Conservation (phyloP, 2,797 vertebrate genomes). For the Helarctos malayanus region DNA sequence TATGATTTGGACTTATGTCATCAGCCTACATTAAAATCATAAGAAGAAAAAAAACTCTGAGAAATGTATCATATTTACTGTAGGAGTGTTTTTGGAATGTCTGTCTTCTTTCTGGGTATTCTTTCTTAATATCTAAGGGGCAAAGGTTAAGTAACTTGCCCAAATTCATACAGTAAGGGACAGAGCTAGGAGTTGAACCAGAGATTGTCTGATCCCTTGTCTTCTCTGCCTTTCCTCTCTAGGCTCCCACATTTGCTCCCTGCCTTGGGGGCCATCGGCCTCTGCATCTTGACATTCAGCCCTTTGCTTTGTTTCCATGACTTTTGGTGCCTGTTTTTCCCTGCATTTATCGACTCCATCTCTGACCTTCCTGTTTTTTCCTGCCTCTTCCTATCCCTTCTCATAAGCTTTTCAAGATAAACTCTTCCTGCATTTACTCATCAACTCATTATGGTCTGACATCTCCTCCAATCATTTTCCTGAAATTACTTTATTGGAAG, state of each 20-base stretch:
- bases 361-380: conserved; percentile 43
- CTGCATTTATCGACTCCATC: not conserved
- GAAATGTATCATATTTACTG: conserved; percentile 53
- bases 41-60: conserved; percentile 13
- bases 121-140: not conserved
- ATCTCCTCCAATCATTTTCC: conserved; percentile 58
- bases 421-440: conserved; percentile 64
- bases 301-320: not conserved
- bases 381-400: conserved; percentile 42
- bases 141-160: not conserved
- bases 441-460: conserved; percentile 36
- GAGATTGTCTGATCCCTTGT: not conserved
- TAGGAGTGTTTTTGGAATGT: not conserved
- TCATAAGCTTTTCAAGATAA: conserved; percentile 66
- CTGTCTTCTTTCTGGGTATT: conserved; percentile 60
- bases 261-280: not conserved
- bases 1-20: conserved; percentile 61
- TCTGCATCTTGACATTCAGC: not conserved
- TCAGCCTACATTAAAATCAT: conserved; percentile 75
- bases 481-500: conserved; percentile 70
- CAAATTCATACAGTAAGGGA: not conserved
- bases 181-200: not conserved
- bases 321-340: not conserved
- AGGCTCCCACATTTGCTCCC: not conserved
- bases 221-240: not conserved